A percentile compares a stretch with the other conserved stretches of the same genome.
Evolutionary conservation across 2,113 vertebrate genomes (phyloP).

Genomic region (Scytalopus superciliaris): DNA sequence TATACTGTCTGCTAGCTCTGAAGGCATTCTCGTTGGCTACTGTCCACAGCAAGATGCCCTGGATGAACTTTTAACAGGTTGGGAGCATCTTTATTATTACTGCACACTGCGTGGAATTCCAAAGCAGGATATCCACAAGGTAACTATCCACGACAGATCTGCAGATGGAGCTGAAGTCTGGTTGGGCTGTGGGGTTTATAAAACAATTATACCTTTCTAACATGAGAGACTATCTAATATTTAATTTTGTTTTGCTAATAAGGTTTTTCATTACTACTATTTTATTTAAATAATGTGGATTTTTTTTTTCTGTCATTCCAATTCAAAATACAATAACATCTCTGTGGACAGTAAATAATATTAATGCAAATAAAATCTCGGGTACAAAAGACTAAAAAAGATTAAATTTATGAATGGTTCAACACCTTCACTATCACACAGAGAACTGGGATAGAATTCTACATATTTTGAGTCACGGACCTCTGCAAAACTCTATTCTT

Average conservation of each 20-base stretch:
- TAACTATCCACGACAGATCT: background rate
- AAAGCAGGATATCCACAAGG: slow-evolving; percentile 34
- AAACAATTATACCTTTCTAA: background rate
- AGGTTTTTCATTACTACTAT: background rate
- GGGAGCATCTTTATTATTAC: slow-evolving; percentile 78
- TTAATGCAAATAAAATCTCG: background rate
- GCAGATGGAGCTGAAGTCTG: background rate
- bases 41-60: slow-evolving; percentile 77
- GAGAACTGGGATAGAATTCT: background rate
- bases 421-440: background rate
- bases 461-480: background rate
- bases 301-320: background rate
- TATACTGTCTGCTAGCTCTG: slow-evolving; percentile 41
- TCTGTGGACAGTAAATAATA: background rate
- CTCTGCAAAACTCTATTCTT: background rate
- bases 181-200: background rate
- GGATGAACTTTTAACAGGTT: slow-evolving; percentile 68
- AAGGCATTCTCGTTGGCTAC: slow-evolving; percentile 66
- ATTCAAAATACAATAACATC: background rate
- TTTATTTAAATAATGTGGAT: background rate
- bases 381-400: background rate
- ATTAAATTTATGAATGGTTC: background rate
- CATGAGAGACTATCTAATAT: background rate
- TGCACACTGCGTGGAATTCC: slow-evolving; percentile 72
- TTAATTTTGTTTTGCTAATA: background rate